Evolutionary conservation across 2,113 vertebrate genomes (phyloP).

Genomic region (Panurus biarmicus): DNA sequence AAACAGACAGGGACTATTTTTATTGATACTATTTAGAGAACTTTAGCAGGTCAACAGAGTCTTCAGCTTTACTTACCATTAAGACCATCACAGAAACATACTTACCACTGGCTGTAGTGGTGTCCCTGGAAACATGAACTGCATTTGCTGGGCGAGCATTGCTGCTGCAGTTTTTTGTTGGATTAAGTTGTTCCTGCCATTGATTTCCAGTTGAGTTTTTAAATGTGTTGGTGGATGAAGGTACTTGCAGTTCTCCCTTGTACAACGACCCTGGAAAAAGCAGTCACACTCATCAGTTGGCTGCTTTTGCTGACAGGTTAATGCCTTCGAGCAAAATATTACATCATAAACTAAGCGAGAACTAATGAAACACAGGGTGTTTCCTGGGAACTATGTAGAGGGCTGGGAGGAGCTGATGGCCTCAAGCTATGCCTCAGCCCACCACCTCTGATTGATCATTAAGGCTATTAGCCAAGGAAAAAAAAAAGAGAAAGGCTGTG

Average conservation of each 20-base stretch:
- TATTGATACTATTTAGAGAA: neutral
- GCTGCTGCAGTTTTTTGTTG: slow-evolving; percentile 98
- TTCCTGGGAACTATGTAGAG: neutral
- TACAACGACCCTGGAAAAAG: slow-evolving; percentile 87
- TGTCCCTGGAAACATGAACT: slow-evolving; percentile 97
- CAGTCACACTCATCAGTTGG: neutral
- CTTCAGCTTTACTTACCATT: neutral
- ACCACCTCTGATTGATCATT: neutral
- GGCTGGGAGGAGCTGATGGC: neutral
- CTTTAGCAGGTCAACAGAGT: neutral
- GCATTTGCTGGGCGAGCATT: slow-evolving; percentile 99
- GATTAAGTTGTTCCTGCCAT: slow-evolving; percentile 97
- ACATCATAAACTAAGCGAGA: neutral
- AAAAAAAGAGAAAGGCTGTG: neutral
- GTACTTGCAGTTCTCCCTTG: slow-evolving; percentile 98
- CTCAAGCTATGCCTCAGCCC: neutral
- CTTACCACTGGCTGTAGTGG: slow-evolving; percentile 93
- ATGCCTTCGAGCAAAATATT: neutral
- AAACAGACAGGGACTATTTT: neutral
- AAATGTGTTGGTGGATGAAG: slow-evolving; percentile 97
- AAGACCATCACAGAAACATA: slow-evolving; percentile 11
- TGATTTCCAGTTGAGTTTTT: slow-evolving; percentile 98
- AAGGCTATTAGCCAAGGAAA: neutral
- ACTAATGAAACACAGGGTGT: neutral
- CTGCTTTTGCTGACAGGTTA: neutral